phyloP scores from a whole-genome alignment of 2,888 invertebrate genomes.

The Leptopilina myrica region DNA sequence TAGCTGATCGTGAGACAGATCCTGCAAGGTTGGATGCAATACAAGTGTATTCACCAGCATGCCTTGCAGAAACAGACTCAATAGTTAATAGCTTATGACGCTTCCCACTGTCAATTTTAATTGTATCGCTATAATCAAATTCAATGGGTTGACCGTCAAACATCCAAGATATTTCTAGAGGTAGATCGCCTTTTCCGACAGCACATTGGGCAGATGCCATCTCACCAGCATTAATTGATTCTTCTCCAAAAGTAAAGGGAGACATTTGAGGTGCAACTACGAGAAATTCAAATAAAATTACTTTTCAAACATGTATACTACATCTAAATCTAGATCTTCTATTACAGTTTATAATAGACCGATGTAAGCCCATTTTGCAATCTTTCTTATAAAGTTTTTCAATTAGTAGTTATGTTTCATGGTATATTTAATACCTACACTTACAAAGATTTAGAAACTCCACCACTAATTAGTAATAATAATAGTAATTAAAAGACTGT shows the following conservation, averaged over 20 bases:
- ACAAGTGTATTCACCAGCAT: constrained; percentile 81
- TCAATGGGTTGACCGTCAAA: constrained; percentile 81
- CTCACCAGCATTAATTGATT: constrained; percentile 84
- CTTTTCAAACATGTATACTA: no score
- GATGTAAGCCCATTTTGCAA: no score
- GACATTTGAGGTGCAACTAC: constrained; percentile 86
- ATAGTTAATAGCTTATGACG: constrained; percentile 78
- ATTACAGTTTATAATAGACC: no score
- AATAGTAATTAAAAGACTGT: no score
- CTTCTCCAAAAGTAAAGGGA: constrained; percentile 84
- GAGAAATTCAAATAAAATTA: constrained; percentile 51
- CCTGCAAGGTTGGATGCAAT: constrained; percentile 78
- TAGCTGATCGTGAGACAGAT: constrained; percentile 75
- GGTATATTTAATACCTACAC: no score
- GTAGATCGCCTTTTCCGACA: constrained; percentile 85
- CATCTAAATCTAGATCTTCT: no score
- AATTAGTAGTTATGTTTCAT: no score
- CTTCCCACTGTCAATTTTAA: constrained; percentile 78
- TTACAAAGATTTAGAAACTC: no score
- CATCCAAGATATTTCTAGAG: constrained; percentile 85
- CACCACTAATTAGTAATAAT: no score
- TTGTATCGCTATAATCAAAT: constrained; percentile 73
- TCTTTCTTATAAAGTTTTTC: no score
- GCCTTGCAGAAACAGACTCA: constrained; percentile 77
- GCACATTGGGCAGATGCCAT: constrained; percentile 84